Percentiles rank a stretch among this genome's conserved stretches.
Evolutionary conservation across 64 coral and sea anemone species (phyloP).

Genomic region (Montipora efflorescens): DNA sequence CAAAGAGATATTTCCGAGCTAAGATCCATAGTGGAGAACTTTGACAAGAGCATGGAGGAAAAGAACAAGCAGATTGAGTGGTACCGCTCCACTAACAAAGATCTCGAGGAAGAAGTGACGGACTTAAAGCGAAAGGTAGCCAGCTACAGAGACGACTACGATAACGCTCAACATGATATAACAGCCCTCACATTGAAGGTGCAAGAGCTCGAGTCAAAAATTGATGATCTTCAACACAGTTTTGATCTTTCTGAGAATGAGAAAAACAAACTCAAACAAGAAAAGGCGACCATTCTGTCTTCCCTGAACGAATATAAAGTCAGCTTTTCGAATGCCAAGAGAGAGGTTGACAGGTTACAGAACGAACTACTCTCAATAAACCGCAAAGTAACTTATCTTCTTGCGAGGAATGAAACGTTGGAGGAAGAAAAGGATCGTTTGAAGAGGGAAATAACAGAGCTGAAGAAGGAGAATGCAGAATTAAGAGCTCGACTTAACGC

Average conservation of each 20-base stretch:
- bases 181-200: slow-evolving; percentile 68
- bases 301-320: slow-evolving; percentile 89
- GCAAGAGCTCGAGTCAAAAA: slow-evolving; percentile 86
- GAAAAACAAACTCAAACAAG: slow-evolving; percentile 92
- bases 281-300: slow-evolving; percentile 47
- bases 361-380: slow-evolving; percentile 85
- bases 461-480: slow-evolving; percentile 87
- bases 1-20: slow-evolving; percentile 79
- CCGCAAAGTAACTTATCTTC: slow-evolving; percentile 76
- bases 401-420: slow-evolving; percentile 72
- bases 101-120: slow-evolving; percentile 83
- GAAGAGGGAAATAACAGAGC: slow-evolving; percentile 65
- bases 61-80: slow-evolving; percentile 89
- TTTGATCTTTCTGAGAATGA: slow-evolving; percentile 81
- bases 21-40: slow-evolving; percentile 66
- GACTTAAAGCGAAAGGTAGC: slow-evolving; percentile 78
- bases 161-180: slow-evolving; percentile 82
- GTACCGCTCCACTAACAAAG: slow-evolving; percentile 68
- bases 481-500: slow-evolving; percentile 85
- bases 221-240: slow-evolving; percentile 68
- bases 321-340: slow-evolving; percentile 79
- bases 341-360: slow-evolving; percentile 89
- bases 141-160: slow-evolving; percentile 73
- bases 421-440: slow-evolving; percentile 94
- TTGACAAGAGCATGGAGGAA: slow-evolving; percentile 70